Conservation (phyloP, 2,113 vertebrate genomes). For the Odontophorus gujanensis region DNA sequence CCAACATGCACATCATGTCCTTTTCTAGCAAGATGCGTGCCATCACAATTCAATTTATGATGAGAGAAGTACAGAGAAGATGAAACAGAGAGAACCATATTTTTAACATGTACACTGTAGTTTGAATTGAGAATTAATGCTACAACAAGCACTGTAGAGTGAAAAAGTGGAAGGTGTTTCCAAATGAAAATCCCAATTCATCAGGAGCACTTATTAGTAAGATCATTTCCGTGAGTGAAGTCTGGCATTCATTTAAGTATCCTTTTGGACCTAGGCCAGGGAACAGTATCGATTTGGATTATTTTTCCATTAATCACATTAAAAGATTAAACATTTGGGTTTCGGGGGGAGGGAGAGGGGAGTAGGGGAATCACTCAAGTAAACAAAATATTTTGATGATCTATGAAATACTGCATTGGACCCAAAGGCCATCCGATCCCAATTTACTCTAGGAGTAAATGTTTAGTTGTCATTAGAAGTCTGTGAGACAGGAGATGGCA, state of each 20-base stretch:
- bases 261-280: background rate
- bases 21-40: background rate
- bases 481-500: slow-evolving; percentile 26
- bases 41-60: background rate
- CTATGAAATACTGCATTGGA: background rate
- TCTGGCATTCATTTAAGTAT: slow-evolving; percentile 12
- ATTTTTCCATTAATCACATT: slow-evolving; percentile 32
- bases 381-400: slow-evolving; percentile 45
- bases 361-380: background rate
- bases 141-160: background rate
- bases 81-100: background rate
- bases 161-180: slow-evolving; percentile 1
- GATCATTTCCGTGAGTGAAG: background rate
- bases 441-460: slow-evolving; percentile 1
- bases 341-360: background rate
- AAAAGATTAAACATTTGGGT: slow-evolving; percentile 27
- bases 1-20: background rate
- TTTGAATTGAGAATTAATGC: background rate
- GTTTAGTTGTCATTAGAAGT: slow-evolving; percentile 17
- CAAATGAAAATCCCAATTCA: slow-evolving; percentile 8
- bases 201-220: background rate
- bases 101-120: background rate
- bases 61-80: background rate
- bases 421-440: background rate
- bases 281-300: slow-evolving; percentile 30